A percentile compares a stretch with the other conserved stretches of the same genome.
These are phyloP conservation scores for Periophthalmodon schlosseri DNA, from an alignment of 2,113 vertebrate species.

Conservation along the genomic window DNA sequence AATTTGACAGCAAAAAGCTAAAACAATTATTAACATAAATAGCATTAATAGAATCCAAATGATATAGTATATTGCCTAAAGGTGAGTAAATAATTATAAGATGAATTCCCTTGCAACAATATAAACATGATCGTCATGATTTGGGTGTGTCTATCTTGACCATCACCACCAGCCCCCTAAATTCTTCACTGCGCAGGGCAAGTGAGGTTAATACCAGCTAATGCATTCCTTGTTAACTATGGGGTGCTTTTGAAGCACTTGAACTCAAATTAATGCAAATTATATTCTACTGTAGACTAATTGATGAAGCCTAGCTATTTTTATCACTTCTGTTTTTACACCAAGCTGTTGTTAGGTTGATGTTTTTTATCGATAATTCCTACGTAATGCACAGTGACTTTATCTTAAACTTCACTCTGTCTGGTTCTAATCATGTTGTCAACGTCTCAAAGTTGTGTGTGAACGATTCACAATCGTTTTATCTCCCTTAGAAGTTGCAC, in stretches of 20 bases:
- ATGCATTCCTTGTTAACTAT: not conserved
- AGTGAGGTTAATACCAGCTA: not conserved
- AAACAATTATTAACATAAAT: too few relatives aligned
- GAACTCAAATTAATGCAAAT: not conserved
- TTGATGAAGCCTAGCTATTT: not conserved
- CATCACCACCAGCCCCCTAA: not conserved
- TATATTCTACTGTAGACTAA: not conserved
- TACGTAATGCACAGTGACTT: not conserved
- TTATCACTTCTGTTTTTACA: not conserved
- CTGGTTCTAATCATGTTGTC: not conserved
- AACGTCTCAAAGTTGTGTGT: not conserved
- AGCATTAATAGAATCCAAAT: too few relatives aligned
- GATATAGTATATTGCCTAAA: not conserved
- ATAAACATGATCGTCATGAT: not conserved
- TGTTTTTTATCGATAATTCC: not conserved
- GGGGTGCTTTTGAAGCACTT: not conserved
- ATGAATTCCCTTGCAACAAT: not conserved
- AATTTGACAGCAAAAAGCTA: too few relatives aligned
- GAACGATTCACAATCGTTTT: not conserved
- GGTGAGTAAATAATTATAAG: not conserved
- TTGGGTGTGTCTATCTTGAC: not conserved
- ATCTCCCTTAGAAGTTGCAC: not conserved
- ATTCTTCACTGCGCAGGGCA: not conserved
- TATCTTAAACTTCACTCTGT: not conserved
- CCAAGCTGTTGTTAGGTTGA: not conserved